Evolutionary conservation across 2,888 invertebrate genomes (phyloP), one percentile per base, ranked within the genome.

Genomic region (Amblyjoppa proteus): DNA sequence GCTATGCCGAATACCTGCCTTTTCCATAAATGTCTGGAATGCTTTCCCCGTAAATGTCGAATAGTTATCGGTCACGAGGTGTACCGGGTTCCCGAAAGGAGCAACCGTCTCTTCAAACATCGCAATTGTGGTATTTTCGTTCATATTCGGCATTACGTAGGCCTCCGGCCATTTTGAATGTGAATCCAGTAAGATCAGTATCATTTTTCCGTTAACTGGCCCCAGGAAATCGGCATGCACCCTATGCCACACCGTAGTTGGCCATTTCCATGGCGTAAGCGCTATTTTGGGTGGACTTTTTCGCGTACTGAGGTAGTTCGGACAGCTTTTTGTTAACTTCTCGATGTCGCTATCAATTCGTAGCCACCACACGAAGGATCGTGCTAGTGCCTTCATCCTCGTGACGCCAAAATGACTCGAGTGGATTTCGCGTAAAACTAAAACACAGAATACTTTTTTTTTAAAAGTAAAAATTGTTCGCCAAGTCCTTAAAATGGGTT

Each of bases 221-320:
- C 89, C 89, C 20, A 89, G 89, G 73, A 89, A 91, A 69, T 91
- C 90, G 13, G 90, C 88, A 45, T 91, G 91, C 2, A 91, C 81
- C 56, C 91, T 66, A 70, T 90, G 85, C 88, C 89, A 90, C 25
- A 84, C 86, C 25, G 83, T 51, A 13, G 86, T 83, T 61, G 89
- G 90, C 70, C 80, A 80, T 25, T 87, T 83, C 91, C 90, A 91
- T 0, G 87, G 88, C 51, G 89, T 90, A 31, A 89, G 64, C 4
- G 87, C 83, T 20, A 85, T 87, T 84, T 89, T 91, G 13, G 84
- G 76, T 2, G 90, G 90, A 66, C 83, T 89, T 31, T 79, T 87
- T 74, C 88, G 85, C 3, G 87, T 77, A 9, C 87, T 70, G 28
- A 85, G 84, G 83, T 91, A 92, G 61, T 49, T 45, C 9, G 3